Evolutionary conservation across 2,797 vertebrate species (phyloP), one percentile per base, ranked within the genome.

Genomic region (Botia kubotai): DNA sequence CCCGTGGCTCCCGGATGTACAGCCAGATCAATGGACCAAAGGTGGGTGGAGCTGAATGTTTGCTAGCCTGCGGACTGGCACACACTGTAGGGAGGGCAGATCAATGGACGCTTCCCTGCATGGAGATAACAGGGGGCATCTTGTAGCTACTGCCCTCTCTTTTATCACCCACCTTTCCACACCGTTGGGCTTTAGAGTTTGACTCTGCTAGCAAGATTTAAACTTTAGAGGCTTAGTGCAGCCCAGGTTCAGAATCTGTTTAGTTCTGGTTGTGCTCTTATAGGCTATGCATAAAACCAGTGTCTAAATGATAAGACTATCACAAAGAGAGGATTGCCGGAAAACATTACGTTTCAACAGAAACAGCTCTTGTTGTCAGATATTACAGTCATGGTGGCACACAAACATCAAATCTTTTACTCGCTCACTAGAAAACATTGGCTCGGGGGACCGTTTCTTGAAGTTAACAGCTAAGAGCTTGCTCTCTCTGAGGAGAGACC

Each of bases 101-200:
- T 88, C 81, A 63, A 80, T 65, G 81, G 79, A 81, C 68, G 79
- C 11, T 29, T 87, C 86, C 76, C 78, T 74, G 74, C 11, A 13
- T 14, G 68, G 74, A 87, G 81, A 86, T 84, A 88, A 90, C 84
- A 78, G 66, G 84, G 46, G 72, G 14, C 80, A 86, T 80, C 85
- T 86, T 69, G 72, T 19, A 88, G 48, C 12, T 16, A 14, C 2
- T 26, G 52, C 75, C 48, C 84, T 85, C 43, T 12, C 57, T 89
- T 89, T 89, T 77, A 87, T 88, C 67, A 83, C 58, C 33, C 43
- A 79, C 66, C 83, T 65, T 82, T 72, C 84, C 87, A 85, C 83
- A 80, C 70, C 62, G 53, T 81, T 77, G 76, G 84, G 52, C 60
- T 84, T 87, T 81, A 86, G 76, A 19, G 83, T 19, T 74, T 4